Base-by-base conservation (phyloP, 2,888 invertebrate genomes). In the Agrochola litura region DNA sequence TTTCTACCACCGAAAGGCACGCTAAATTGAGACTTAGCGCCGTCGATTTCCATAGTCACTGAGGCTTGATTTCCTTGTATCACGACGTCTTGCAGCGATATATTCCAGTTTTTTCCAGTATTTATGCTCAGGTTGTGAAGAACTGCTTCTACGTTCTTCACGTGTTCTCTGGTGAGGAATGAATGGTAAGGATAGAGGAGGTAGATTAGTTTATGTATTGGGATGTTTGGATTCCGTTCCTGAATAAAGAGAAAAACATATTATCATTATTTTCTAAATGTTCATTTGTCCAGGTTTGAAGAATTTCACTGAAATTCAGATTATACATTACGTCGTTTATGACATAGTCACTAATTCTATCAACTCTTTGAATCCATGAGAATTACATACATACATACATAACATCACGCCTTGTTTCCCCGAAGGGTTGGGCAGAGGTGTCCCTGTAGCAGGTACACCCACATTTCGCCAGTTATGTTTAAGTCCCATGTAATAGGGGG, bases 181-280 rank as follows among this genome's bases (percentile, higher is more conserved):
- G 97, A 96, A 87, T 98, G 97, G 92, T 98, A 98, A 0, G 99
- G 99, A 93, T 99, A 99, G 0, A 99, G 96, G 56, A 98, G 97
- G 83, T 97, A 97, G 60, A 99, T 93, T 4, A 98, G 95, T 81
- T 98, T 97, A 90, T 97, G 97, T 0, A 97, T 95, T 19, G 98
- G 97, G 56, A 98, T 93, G 54, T 96, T 92, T 1, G 98, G 98
- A 90, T 98, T 98, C 64, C 96, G 95, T 93, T 98, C 97, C 99
- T 99, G 96, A 69, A 61, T 63, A 63, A 63, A 68, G n/a, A 68
- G 14, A 68, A 68, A 61, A 41, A n/a, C 16, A 68, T 68, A 37
- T n/a, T 60, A 37, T n/a, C 6, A 37, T 37, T 16, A n/a, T 41
- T 64, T 41, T 43, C 14, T 41, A n/a, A n/a, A 63, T 25, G 25